A percentile compares a stretch with the other conserved stretches of the same genome.
Conservation (phyloP, 2,888 invertebrate genomes). For the Neoscelio sp. region DNA sequence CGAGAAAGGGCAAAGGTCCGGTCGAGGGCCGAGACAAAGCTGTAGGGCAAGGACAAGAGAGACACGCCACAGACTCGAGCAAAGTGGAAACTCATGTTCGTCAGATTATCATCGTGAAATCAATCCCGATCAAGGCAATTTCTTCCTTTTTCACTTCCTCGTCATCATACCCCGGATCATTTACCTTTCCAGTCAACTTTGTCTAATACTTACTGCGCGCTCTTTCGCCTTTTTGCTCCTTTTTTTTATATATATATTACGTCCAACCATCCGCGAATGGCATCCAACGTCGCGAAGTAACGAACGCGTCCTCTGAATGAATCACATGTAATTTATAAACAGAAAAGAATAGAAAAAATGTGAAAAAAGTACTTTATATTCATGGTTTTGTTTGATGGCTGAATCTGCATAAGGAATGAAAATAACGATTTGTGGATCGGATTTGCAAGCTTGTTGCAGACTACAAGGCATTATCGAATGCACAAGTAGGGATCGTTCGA, state of each 20-base stretch:
- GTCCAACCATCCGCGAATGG: slow-evolving; percentile 1
- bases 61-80: slow-evolving; percentile 70
- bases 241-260: slow-evolving; percentile 28
- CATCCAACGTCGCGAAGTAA: not conserved
- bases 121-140: slow-evolving; percentile 80
- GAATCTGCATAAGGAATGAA: slow-evolving; percentile 64
- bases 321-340: too few relatives aligned
- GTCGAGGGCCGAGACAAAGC: slow-evolving; percentile 46
- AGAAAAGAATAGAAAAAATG: not conserved
- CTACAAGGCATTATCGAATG: slow-evolving; percentile 64
- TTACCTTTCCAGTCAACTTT: slow-evolving; percentile 18
- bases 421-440: slow-evolving; percentile 60
- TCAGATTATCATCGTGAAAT: slow-evolving; percentile 82
- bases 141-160: slow-evolving; percentile 64
- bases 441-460: slow-evolving; percentile 53
- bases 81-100: slow-evolving; percentile 83
- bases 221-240: not conserved
- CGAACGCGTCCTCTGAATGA: not conserved
- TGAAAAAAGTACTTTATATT: slow-evolving; percentile 28
- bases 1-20: slow-evolving; percentile 50
- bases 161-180: slow-evolving; percentile 35
- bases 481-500: slow-evolving; percentile 58
- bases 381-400: slow-evolving; percentile 43
- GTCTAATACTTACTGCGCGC: not conserved
- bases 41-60: slow-evolving; percentile 44